phyloP scores from a whole-genome alignment of 2,797 vertebrate species.

The Acipenser oxyrinchus region DNA sequence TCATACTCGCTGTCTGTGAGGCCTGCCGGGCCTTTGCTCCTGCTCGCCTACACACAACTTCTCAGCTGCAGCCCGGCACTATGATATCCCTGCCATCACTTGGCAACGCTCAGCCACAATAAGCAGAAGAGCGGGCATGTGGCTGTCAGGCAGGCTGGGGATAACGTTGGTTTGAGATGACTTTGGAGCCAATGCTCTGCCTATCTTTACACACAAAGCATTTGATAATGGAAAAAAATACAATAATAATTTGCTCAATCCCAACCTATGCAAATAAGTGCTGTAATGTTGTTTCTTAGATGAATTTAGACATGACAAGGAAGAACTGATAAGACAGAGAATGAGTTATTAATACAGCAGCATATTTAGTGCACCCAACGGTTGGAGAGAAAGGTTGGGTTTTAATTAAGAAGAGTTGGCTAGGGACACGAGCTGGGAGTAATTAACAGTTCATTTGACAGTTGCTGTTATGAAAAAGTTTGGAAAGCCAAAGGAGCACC shows the following conservation, averaged over 20 bases:
- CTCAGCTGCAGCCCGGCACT: background rate
- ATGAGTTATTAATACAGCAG: too few species aligned
- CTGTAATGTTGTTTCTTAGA: too few species aligned
- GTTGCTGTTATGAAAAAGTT: background rate
- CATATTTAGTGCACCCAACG: too few species aligned
- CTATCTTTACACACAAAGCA: too few species aligned
- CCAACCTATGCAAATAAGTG: too few species aligned
- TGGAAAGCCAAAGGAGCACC: background rate
- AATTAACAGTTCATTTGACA: constrained; percentile 2
- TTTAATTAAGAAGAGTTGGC: background rate
- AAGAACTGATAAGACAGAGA: too few species aligned
- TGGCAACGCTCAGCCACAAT: constrained; percentile 18
- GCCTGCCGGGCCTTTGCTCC: background rate
- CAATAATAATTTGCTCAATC: too few species aligned
- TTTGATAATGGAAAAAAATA: too few species aligned
- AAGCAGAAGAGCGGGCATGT: constrained; percentile 16
- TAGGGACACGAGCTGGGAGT: background rate
- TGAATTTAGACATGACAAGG: too few species aligned
- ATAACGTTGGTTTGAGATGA: constrained; percentile 6
- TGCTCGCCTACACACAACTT: background rate
- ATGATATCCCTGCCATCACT: constrained; percentile 10
- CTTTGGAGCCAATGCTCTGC: background rate
- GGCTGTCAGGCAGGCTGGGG: constrained; percentile 6
- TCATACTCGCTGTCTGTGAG: too few species aligned
- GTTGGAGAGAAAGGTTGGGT: background rate